Conservation (phyloP, 2,113 vertebrate species). For the Azemiops feae region DNA sequence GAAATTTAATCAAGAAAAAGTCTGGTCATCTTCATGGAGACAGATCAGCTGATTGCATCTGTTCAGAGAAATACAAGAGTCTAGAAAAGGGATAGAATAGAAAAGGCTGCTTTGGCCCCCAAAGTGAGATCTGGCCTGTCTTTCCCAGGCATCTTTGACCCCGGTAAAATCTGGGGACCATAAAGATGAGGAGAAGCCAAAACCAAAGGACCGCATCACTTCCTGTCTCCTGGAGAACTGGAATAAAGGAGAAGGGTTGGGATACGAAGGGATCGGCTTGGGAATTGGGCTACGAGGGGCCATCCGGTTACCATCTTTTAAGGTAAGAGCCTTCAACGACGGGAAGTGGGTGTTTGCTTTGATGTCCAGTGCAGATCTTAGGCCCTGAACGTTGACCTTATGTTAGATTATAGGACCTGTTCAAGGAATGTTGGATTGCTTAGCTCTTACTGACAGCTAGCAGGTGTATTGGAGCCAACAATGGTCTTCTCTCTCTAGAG, state of each 20-base stretch:
- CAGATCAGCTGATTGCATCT: background rate
- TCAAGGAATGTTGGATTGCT: background rate
- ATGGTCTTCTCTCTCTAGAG: background rate
- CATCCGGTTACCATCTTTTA: constrained; percentile 95
- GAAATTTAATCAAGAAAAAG: background rate
- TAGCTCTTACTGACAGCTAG: background rate
- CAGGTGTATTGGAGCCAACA: background rate
- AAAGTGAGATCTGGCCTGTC: background rate
- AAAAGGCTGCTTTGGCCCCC: background rate
- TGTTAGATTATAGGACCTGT: background rate
- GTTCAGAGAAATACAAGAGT: background rate
- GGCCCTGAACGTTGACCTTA: background rate
- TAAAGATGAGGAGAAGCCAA: constrained; percentile 88
- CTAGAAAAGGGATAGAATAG: background rate
- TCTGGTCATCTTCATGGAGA: background rate
- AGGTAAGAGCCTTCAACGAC: constrained; percentile 68
- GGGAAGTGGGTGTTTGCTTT: background rate
- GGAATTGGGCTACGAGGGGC: constrained; percentile 90
- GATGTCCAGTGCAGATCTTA: background rate
- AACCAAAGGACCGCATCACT: constrained; percentile 87
- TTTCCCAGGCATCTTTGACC: constrained; percentile 83
- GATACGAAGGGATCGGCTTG: constrained; percentile 90
- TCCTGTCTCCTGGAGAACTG: constrained; percentile 93
- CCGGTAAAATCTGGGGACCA: constrained; percentile 88
- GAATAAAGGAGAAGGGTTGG: constrained; percentile 93